phyloP scores from a whole-genome alignment of 1,140 invertebrate species.

The Meloidogyne hapla region DNA sequence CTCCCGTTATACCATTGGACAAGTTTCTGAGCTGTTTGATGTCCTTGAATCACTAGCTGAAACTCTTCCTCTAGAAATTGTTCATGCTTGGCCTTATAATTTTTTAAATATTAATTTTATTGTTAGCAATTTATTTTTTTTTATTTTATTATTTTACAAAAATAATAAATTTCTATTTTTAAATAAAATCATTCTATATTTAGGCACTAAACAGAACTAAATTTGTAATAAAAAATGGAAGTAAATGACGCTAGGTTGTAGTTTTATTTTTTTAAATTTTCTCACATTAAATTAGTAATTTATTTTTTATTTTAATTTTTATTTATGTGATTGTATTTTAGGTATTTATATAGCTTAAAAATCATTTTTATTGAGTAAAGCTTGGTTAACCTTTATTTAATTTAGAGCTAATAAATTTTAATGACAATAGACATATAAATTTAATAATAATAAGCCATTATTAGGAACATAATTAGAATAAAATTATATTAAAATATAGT shows the following conservation, averaged over 20 bases:
- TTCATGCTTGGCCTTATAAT: conserved; percentile 55
- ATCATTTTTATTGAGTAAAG: no score
- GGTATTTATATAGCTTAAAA: background rate
- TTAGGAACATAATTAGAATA: no score
- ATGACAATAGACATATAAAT: no score
- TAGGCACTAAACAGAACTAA: background rate
- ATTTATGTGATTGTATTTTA: background rate
- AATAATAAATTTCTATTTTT: background rate
- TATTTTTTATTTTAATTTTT: background rate
- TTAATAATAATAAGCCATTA: no score
- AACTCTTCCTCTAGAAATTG: conserved; percentile 49
- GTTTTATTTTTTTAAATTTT: background rate
- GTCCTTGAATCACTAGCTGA: conserved; percentile 38
- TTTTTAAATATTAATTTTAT: background rate
- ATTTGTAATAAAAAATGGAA: background rate
- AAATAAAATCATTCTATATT: background rate
- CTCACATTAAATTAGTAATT: background rate
- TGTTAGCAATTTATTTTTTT: background rate
- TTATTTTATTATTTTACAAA: background rate
- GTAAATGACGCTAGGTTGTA: background rate
- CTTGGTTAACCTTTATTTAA: no score
- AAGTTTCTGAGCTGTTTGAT: conserved; percentile 38
- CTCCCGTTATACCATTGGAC: conserved; percentile 42
- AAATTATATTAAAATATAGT: no score
- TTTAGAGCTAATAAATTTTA: no score